A percentile compares a stretch with the other conserved stretches of the same genome.
phyloP scores from a whole-genome alignment of 1,140 invertebrate genomes.

The Parasteatoda tepidariorum region DNA sequence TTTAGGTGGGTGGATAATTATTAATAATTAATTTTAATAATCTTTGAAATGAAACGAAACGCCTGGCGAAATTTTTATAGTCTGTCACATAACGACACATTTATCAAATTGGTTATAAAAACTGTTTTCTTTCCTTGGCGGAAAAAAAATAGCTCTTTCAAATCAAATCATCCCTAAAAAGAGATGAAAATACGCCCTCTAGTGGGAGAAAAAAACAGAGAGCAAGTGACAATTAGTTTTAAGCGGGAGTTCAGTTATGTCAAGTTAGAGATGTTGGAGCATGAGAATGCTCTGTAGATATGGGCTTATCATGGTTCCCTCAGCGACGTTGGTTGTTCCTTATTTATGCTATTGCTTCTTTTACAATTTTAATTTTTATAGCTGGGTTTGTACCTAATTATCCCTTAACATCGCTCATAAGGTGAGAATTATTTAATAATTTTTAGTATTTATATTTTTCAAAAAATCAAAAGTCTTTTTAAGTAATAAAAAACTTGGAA shows the following conservation, averaged over 20 bases:
- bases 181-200: conserved; percentile 20
- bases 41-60: too few species aligned
- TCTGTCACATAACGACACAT: too few species aligned
- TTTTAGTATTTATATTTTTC: neutral
- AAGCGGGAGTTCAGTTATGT: neutral
- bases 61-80: too few species aligned
- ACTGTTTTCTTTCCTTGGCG: too few species aligned
- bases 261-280: neutral
- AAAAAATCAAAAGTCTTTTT: too few species aligned
- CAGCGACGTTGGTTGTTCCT: neutral
- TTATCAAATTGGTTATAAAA: too few species aligned
- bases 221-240: neutral
- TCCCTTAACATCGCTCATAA: neutral
- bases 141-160: too few species aligned
- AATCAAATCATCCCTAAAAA: too few species aligned
- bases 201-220: neutral
- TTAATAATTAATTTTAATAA: too few species aligned
- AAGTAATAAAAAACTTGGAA: too few species aligned
- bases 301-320: neutral
- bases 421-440: conserved; percentile 14
- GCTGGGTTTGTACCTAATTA: conserved; percentile 6
- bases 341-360: conserved; percentile 12
- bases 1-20: too few species aligned
- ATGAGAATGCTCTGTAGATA: conserved; percentile 2
- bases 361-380: conserved; percentile 22